Conservation (phyloP, 2,888 invertebrate species). For the Stenchaetothrips biformis region DNA sequence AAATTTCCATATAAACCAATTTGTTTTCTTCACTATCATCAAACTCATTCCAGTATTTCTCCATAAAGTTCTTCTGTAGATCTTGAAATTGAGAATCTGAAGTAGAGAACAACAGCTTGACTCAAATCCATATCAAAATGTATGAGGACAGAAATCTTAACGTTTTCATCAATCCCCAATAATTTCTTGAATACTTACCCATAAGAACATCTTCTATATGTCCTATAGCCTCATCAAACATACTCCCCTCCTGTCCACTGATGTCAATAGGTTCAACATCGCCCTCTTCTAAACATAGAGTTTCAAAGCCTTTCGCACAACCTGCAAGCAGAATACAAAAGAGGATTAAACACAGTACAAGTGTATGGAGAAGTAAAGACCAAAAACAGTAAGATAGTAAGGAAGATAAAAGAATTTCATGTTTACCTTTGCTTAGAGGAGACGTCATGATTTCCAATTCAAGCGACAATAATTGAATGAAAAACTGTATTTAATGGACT, state of each 20-base stretch:
- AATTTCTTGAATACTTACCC: constrained; percentile 50
- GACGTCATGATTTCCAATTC: background rate
- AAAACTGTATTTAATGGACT: background rate
- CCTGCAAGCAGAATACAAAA: background rate
- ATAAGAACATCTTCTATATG: constrained; percentile 68
- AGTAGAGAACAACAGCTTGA: constrained; percentile 36
- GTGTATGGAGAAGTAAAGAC: background rate
- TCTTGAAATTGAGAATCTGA: constrained; percentile 53
- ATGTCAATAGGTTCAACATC: background rate
- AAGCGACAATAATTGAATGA: background rate
- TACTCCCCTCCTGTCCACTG: constrained; percentile 17
- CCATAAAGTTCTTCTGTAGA: constrained; percentile 58
- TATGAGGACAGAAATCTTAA: no score
- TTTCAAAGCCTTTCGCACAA: background rate
- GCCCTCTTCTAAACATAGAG: background rate
- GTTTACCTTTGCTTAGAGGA: background rate
- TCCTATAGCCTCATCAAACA: constrained; percentile 62
- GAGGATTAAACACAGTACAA: background rate
- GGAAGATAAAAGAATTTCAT: background rate
- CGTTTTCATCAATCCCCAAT: no score
- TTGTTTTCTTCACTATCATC: constrained; percentile 68
- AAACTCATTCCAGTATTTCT: constrained; percentile 61
- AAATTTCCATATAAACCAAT: constrained; percentile 65
- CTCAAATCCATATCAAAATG: no score
- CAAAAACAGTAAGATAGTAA: background rate